Conservation (phyloP, 2,888 invertebrate species). For the Phortica okadai region DNA sequence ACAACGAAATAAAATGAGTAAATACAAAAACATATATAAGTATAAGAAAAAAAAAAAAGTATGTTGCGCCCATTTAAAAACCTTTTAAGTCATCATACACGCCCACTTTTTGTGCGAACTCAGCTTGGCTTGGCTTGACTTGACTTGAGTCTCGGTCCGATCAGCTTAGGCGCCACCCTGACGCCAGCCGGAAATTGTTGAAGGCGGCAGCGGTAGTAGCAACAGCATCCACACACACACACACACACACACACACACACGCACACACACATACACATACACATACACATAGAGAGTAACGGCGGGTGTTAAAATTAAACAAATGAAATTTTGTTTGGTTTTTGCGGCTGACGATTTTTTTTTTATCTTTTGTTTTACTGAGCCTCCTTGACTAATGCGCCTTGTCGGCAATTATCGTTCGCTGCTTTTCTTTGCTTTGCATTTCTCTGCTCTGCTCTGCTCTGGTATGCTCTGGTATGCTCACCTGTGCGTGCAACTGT, state of each 20-base stretch:
- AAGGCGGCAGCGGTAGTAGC: slow-evolving; percentile 37
- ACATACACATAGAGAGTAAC: neutral
- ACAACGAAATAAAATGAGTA: slow-evolving; percentile 32
- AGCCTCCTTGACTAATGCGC: slow-evolving; percentile 70
- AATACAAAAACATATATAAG: slow-evolving; percentile 2
- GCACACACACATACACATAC: neutral
- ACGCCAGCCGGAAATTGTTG: slow-evolving; percentile 69
- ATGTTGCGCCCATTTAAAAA: slow-evolving; percentile 62
- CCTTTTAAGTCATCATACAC: slow-evolving; percentile 72
- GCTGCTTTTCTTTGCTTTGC: no score
- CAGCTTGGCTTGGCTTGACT: neutral
- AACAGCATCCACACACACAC: slow-evolving; percentile 4
- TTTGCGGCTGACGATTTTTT: slow-evolving; percentile 43
- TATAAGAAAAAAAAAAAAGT: neutral
- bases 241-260: neutral
- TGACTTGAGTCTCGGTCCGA: neutral
- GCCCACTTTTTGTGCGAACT: slow-evolving; percentile 59
- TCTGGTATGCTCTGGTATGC: neutral
- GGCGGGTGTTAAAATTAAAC: slow-evolving; percentile 35
- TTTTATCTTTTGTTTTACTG: slow-evolving; percentile 61
- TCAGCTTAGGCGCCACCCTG: slow-evolving; percentile 65
- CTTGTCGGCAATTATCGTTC: slow-evolving; percentile 45
- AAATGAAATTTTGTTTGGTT: slow-evolving; percentile 36
- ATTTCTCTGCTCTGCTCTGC: no score
- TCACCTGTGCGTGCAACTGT: slow-evolving; percentile 47